These are phyloP conservation scores for Craniophora ligustri DNA, from an alignment of 2,888 invertebrate genomes.

Conservation along the genomic window DNA sequence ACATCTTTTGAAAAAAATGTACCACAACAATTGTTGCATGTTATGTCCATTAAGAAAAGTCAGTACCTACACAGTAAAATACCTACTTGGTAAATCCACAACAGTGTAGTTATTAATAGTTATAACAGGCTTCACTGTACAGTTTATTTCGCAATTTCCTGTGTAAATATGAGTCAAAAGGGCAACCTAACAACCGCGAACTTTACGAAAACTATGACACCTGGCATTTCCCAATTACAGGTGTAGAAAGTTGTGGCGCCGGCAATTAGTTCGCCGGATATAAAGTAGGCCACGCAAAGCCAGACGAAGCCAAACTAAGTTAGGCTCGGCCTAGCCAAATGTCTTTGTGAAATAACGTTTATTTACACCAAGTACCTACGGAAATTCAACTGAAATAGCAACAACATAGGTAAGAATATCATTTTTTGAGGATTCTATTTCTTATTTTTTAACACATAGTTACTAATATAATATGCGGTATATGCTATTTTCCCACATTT, in stretches of 20 bases:
- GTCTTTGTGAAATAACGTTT: slow-evolving; percentile 55
- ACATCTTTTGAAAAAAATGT: too few species aligned
- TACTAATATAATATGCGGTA: too few species aligned
- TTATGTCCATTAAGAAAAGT: too few species aligned
- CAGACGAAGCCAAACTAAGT: slow-evolving; percentile 52
- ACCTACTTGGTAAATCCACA: too few species aligned
- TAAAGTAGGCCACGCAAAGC: slow-evolving; percentile 62
- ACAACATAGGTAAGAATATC: too few species aligned
- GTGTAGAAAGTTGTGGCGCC: slow-evolving; percentile 61
- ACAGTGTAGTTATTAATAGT: neutral
- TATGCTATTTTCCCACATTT: too few species aligned
- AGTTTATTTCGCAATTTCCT: slow-evolving; percentile 3
- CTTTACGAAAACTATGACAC: slow-evolving; percentile 45
- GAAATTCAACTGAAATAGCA: too few species aligned
- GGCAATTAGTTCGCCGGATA: slow-evolving; percentile 67
- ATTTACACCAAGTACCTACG: slow-evolving; percentile 16
- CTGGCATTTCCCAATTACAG: slow-evolving; percentile 66
- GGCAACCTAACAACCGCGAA: slow-evolving; percentile 13
- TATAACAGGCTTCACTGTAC: neutral
- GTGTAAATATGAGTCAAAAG: slow-evolving; percentile 17
- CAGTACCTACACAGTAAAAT: too few species aligned
- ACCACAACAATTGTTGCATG: too few species aligned
- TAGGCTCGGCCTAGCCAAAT: slow-evolving; percentile 50
- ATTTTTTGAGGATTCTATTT: too few species aligned
- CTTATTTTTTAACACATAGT: too few species aligned